phyloP scores from a whole-genome alignment of 2,113 vertebrate species.

The Indri indri region DNA sequence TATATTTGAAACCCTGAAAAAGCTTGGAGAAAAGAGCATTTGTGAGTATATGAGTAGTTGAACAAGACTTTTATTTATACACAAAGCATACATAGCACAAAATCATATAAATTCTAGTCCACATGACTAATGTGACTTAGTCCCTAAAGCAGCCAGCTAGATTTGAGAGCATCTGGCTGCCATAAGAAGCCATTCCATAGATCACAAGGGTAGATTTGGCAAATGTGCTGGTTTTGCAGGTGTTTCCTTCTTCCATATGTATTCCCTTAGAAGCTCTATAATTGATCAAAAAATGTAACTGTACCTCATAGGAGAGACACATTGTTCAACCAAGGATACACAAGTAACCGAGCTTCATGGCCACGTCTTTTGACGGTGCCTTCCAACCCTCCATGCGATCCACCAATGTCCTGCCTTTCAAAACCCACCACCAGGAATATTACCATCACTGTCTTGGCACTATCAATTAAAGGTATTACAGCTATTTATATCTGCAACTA shows the following conservation, averaged over 20 bases:
- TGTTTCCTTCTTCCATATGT: neutral
- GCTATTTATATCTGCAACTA: neutral
- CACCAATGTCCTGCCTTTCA: neutral
- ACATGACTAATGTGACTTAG: neutral
- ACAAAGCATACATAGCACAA: constrained; percentile 22
- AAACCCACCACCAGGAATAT: neutral
- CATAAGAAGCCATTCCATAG: neutral
- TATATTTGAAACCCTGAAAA: constrained; percentile 31
- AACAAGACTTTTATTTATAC: neutral
- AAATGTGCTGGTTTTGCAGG: neutral
- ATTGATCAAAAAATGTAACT: neutral
- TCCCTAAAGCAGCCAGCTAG: neutral
- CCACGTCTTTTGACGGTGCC: neutral
- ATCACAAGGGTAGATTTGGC: neutral
- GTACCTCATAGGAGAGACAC: neutral
- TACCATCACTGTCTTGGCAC: neutral
- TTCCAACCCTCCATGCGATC: neutral
- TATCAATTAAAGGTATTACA: constrained; percentile 13
- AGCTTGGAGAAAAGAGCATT: constrained; percentile 1
- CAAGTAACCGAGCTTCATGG: neutral
- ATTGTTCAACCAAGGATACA: constrained; percentile 15
- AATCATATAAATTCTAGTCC: neutral
- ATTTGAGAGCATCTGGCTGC: neutral
- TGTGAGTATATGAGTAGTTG: neutral
- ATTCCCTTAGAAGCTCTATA: neutral